phyloP scores from a whole-genome alignment of 2,113 vertebrate species.

The Astur gentilis region DNA sequence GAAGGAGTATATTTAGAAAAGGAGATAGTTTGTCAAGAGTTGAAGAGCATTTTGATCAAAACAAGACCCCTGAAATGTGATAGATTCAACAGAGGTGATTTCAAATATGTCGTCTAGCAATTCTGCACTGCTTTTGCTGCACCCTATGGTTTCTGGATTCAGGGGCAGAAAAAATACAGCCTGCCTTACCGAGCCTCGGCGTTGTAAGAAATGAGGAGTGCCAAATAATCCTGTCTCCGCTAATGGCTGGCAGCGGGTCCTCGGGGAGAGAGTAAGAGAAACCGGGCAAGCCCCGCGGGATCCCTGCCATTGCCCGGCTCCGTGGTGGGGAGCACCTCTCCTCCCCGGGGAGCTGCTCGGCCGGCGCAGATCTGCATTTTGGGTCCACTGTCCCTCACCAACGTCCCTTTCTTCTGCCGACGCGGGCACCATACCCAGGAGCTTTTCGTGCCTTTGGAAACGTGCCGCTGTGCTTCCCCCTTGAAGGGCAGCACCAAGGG shows the following conservation, averaged over 20 bases:
- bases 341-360: neutral
- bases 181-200: accelerated
- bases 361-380: neutral
- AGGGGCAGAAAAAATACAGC: neutral
- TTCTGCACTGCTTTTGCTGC: neutral
- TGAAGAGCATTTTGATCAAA: neutral
- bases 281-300: neutral
- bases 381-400: neutral
- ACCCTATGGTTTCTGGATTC: neutral
- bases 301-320: neutral
- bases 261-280: neutral
- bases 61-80: neutral
- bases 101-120: neutral
- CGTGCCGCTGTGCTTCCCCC: neutral
- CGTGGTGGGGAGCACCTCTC: accelerated
- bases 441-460: neutral
- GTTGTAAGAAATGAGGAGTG: neutral
- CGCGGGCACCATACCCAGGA: neutral
- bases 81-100: neutral
- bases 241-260: neutral
- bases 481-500: neutral
- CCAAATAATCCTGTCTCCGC: neutral
- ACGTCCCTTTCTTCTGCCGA: accelerated
- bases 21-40: neutral
- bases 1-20: neutral